Base-by-base conservation (phyloP, 2,113 vertebrate species). In the Cricetomys ansorgei region DNA sequence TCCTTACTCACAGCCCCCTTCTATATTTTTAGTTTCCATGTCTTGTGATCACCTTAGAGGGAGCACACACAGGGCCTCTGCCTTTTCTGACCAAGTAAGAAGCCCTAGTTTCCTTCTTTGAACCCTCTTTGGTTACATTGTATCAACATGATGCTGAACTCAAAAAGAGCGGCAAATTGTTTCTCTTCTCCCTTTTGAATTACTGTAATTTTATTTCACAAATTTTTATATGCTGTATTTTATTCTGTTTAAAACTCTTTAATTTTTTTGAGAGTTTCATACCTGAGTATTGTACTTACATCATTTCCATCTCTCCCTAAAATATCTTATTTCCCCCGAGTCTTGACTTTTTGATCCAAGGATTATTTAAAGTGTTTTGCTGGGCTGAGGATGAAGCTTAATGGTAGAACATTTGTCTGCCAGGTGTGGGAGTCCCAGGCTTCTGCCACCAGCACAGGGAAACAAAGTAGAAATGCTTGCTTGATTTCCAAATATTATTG, bases 161-260 rank as follows among this genome's bases (percentile, higher is more conserved):
- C 40, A 81, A 94, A 59, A 91, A 45, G 29, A 93, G 23, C 37
- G 80, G 23, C 45, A 43, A 65, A 45, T 8, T 72, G 27, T 45
- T 79, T 55, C 21, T 43, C 29, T 55, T 89, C 8, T n/a, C 75
- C 34, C 3, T 69, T 70, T 87, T 57, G 53, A 85, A 59, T 88
- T 94, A 37, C 40, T 92, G 76, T 84, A 83, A 53, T 90, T 94
- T 94, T 37, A 94, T 80, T 40, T 37, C 23, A 73, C 40, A 90
- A 3, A 73, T 69, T 94, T 94, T 53, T 55, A 53, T 88, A 59
- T 37, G 27, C 50, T 91, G 1, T 88, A 70, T 80, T 80, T 95
- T 16, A 79, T 77, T 93, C 85, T 31, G 21, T 69, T 95, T 79
- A 91, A 79, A 91, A 75, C 45, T 57, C 75, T 92, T 55, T 37